A percentile compares a stretch with the other conserved stretches of the same genome.
Evolutionary conservation across 2,888 invertebrate species (phyloP).

Genomic region (Eugnorisma glareosa): DNA sequence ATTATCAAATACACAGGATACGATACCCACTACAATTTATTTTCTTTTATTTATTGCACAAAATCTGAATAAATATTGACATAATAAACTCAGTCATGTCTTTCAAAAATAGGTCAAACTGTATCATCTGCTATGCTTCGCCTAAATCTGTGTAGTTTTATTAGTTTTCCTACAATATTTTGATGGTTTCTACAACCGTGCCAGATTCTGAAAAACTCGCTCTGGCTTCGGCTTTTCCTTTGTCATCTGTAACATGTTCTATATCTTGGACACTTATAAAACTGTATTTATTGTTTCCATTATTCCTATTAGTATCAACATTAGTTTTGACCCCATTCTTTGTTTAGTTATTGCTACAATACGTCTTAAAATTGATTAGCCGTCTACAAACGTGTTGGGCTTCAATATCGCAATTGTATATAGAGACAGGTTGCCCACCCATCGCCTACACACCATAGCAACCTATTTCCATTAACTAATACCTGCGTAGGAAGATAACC

Average conservation of each 20-base stretch:
- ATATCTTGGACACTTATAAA: not conserved
- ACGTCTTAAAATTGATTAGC: slow-evolving; percentile 24
- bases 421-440: slow-evolving; percentile 42
- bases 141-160: slow-evolving; percentile 53
- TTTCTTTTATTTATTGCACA: slow-evolving; percentile 15
- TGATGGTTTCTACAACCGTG: slow-evolving; percentile 45
- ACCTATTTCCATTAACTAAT: slow-evolving; percentile 51
- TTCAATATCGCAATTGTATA: slow-evolving; percentile 36
- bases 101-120: slow-evolving; percentile 50
- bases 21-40: not conserved
- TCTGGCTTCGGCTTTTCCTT: slow-evolving; percentile 12
- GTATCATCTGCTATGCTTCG: slow-evolving; percentile 47
- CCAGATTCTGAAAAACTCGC: slow-evolving; percentile 35
- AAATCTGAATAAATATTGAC: slow-evolving; percentile 36
- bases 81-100: slow-evolving; percentile 16
- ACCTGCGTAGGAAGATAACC: slow-evolving; percentile 52
- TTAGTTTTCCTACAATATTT: slow-evolving; percentile 56
- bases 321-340: not conserved
- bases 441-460: slow-evolving; percentile 49
- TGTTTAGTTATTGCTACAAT: slow-evolving; percentile 8
- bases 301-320: not conserved
- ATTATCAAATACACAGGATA: not conserved
- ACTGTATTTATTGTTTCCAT: slow-evolving; percentile 1
- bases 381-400: slow-evolving; percentile 15
- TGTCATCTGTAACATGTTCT: slow-evolving; percentile 2